Percentiles rank a stretch among this genome's conserved stretches.
phyloP scores from a whole-genome alignment of 37 sponge, comb jelly and placozoan species.

The Lycopodina hypogea region DNA sequence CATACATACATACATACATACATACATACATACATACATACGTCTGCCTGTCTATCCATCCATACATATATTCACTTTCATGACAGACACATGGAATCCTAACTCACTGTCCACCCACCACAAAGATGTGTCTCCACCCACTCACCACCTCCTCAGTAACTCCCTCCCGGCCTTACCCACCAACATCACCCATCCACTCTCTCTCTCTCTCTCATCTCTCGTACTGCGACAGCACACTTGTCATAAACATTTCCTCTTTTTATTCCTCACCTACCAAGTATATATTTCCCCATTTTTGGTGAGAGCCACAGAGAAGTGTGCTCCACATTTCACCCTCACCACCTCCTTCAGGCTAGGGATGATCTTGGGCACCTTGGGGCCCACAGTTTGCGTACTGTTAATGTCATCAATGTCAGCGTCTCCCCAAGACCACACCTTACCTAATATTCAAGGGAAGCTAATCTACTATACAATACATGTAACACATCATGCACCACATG shows the following conservation, averaged over 20 bases:
- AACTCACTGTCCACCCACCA: too few species aligned
- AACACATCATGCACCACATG: neutral
- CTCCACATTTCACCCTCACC: conserved; percentile 67
- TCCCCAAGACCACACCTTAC: conserved; percentile 89
- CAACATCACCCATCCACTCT: neutral
- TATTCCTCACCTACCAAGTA: conserved; percentile 57
- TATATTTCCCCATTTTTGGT: conserved; percentile 72
- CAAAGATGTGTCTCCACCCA: too few species aligned
- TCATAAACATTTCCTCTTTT: too few species aligned
- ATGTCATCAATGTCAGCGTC: conserved; percentile 84
- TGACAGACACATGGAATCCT: too few species aligned
- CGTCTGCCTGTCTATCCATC: too few species aligned
- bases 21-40: too few species aligned
- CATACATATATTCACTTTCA: too few species aligned
- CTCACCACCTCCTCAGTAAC: neutral
- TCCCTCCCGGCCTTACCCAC: neutral
- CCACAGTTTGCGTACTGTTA: conserved; percentile 44
- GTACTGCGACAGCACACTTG: too few species aligned
- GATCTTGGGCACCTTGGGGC: conserved; percentile 56
- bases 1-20: neutral
- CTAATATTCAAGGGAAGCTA: conserved; percentile 2
- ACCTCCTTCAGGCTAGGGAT: conserved; percentile 18
- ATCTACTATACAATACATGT: neutral
- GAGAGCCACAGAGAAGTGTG: conserved; percentile 76
- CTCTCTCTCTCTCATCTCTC: neutral